Conservation (phyloP, 1,140 invertebrate species). For the Gonatopus flavifemur region DNA sequence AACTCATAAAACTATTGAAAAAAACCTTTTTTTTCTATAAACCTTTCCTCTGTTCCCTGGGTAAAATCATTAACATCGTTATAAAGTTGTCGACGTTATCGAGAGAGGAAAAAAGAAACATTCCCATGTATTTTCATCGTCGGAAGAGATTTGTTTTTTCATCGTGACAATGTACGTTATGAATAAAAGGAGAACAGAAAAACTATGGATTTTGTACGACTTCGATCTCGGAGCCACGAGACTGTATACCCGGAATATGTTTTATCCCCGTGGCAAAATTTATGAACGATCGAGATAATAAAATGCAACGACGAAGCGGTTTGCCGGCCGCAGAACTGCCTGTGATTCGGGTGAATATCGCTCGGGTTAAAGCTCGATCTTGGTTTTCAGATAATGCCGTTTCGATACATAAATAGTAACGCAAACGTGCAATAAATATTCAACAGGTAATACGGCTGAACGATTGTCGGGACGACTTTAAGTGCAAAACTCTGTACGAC, state of each 20-base stretch:
- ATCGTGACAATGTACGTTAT: background rate
- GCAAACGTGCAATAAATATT: constrained; percentile 17
- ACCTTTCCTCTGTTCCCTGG: no score
- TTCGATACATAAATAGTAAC: constrained; percentile 45
- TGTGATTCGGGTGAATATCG: constrained; percentile 34
- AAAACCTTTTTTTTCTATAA: no score
- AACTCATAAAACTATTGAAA: no score
- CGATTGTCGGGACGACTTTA: background rate
- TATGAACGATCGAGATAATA: constrained; percentile 52
- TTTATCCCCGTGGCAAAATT: constrained; percentile 42
- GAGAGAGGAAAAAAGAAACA: no score
- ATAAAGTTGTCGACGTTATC: no score
- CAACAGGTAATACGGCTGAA: no score
- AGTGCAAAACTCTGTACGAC: no score
- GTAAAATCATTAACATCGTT: no score
- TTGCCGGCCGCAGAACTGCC: constrained; percentile 13
- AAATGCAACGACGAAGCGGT: constrained; percentile 38
- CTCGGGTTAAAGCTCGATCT: constrained; percentile 27
- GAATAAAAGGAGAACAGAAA: constrained; percentile 14
- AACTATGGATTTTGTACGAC: constrained; percentile 5
- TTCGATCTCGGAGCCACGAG: constrained; percentile 9
- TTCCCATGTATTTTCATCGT: no score
- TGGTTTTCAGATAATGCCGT: constrained; percentile 33
- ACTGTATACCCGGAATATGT: constrained; percentile 19
- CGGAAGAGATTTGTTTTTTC: background rate